phyloP scores from a whole-genome alignment of 2,113 vertebrate species.

The Tylochromis polylepis region DNA sequence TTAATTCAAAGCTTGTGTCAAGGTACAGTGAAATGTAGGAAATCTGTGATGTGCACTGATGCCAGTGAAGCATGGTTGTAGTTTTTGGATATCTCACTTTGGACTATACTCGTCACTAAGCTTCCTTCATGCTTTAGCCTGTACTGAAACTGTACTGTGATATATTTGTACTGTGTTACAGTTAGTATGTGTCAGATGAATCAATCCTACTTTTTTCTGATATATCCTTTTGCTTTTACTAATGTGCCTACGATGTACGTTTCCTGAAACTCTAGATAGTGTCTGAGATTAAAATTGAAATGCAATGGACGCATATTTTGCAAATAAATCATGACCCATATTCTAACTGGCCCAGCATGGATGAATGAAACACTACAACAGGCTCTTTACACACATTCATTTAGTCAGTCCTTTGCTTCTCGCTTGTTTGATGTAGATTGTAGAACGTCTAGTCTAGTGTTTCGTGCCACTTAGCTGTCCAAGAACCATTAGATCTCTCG shows the following conservation, averaged over 20 bases:
- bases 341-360: not conserved
- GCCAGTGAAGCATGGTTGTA: not conserved
- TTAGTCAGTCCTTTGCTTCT: not conserved
- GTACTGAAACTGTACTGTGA: conserved; percentile 6
- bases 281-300: not conserved
- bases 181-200: not conserved
- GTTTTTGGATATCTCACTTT: not conserved
- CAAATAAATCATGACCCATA: not conserved
- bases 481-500: not conserved
- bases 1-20: not conserved
- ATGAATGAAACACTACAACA: not conserved
- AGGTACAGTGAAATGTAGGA: not conserved
- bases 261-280: not conserved
- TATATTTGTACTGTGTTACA: conserved; percentile 16
- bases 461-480: not conserved
- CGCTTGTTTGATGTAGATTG: not conserved
- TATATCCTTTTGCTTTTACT: not conserved
- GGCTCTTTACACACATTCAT: not conserved
- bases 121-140: conserved; percentile 17
- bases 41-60: not conserved
- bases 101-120: not conserved
- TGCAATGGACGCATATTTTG: not conserved
- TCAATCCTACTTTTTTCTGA: not conserved
- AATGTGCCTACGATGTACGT: not conserved
- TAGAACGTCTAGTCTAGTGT: not conserved